phyloP scores from a whole-genome alignment of 1,140 invertebrate genomes.

The Brachionus rotundiformis region DNA sequence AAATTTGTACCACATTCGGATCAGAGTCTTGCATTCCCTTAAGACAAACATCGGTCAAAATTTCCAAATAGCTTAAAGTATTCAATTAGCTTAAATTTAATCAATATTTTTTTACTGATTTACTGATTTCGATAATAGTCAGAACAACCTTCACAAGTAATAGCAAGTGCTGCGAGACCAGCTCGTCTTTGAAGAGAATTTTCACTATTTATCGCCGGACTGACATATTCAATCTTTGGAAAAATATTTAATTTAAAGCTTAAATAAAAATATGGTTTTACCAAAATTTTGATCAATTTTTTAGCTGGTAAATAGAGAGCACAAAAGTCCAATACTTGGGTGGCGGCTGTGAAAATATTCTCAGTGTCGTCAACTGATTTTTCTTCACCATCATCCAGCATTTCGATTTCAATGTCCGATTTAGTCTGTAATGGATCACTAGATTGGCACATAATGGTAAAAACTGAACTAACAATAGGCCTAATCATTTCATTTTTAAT shows the following conservation, averaged over 20 bases:
- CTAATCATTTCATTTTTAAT: slow-evolving; percentile 46
- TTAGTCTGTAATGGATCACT: slow-evolving; percentile 46
- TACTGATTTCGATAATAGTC: slow-evolving; percentile 48
- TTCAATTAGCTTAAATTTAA: not conserved
- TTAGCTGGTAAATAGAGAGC: slow-evolving; percentile 47
- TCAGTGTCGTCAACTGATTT: slow-evolving; percentile 34
- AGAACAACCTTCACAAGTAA: slow-evolving; percentile 50
- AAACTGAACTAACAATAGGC: slow-evolving; percentile 15
- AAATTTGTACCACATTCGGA: slow-evolving; percentile 16
- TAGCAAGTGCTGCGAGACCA: slow-evolving; percentile 37
- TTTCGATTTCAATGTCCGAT: slow-evolving; percentile 44
- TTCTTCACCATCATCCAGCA: slow-evolving; percentile 27
- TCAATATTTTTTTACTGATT: not conserved
- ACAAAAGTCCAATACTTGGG: slow-evolving; percentile 41
- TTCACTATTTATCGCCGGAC: slow-evolving; percentile 17
- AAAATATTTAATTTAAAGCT: not conserved
- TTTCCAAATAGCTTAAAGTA: slow-evolving; percentile 25
- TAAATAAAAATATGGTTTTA: not conserved
- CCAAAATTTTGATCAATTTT: slow-evolving; percentile 49
- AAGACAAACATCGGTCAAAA: slow-evolving; percentile 45
- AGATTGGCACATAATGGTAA: slow-evolving; percentile 49
- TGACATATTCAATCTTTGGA: slow-evolving; percentile 13
- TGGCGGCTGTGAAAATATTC: slow-evolving; percentile 47
- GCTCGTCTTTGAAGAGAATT: slow-evolving; percentile 39
- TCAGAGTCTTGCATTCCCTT: slow-evolving; percentile 48